Base-by-base conservation (phyloP, 2,797 vertebrate genomes). In the Sciurus vulgaris region DNA sequence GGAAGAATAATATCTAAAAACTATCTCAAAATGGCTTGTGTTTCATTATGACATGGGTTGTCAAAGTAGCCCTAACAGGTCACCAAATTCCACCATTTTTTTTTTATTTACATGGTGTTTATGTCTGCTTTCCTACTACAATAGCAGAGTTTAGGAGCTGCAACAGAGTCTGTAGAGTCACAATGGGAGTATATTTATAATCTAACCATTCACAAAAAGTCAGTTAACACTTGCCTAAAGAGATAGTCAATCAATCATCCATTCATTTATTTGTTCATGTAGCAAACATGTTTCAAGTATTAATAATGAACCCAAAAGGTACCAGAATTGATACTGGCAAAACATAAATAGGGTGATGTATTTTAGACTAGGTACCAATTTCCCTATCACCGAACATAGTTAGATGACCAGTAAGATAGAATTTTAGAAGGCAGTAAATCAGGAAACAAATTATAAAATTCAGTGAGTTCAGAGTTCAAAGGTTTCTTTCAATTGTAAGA, bases 251-350 rank as follows among this genome's bases (percentile, higher is more conserved):
- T 61, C 47, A 35, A 82, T 49, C 20, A 86, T 28, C 70, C 41
- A 88, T n/a, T 87, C 30, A 81, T 89, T 77, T 26, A 92, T 35
- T 72, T 10, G 59, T 63, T 82, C 22, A 84, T 61, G 94, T 78
- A 90, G 73, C 14, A 93, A 89, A 63, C 33, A 86, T 28, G 3
- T 87, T 93, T 61, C 12, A 84, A 87, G 15, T 28, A 93, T 30
- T 30, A 11, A 81, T 2, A 85, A 79, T 61, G 41, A 54, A 35
- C 76, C 35, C 51, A 88, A 91, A 70, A 82, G 54, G 3, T 28
- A 28, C 2, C 17, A 61, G 47, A 59, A 59, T 26, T 26, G 24
- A 76, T 15, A 38, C 18, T 83, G 41, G 22, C 6, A 81, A 56
- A 54, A 76, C 22, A 47, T 0, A 77, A 56, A n/a, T 54, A 63